Percentiles rank a stretch among this genome's conserved stretches.
Conservation (phyloP, 1,140 invertebrate species). For the Sitobion miscanthi region DNA sequence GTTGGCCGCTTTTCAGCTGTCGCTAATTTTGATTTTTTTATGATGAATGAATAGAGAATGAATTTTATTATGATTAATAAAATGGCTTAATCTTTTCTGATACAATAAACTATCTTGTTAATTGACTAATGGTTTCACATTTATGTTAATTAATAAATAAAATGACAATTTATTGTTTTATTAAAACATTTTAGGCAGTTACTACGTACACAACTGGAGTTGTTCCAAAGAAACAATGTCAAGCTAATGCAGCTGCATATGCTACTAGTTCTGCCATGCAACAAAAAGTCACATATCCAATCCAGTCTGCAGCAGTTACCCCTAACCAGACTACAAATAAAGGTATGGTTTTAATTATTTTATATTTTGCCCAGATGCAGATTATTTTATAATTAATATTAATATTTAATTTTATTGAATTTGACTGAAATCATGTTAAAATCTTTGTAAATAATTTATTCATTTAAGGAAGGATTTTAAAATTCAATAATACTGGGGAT, state of each 20-base stretch:
- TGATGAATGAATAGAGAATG: background rate
- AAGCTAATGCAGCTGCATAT: slow-evolving; percentile 53
- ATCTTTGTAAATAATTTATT: background rate
- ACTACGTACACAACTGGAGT: slow-evolving; percentile 48
- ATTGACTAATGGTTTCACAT: background rate
- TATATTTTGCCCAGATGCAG: background rate
- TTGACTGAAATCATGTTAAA: background rate
- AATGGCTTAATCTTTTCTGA: slow-evolving; percentile 43
- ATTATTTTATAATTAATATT: too few relatives aligned
- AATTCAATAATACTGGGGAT: background rate
- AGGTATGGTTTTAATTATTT: slow-evolving; percentile 8
- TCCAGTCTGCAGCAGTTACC: slow-evolving; percentile 28
- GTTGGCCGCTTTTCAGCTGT: too few relatives aligned
- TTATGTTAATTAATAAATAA: background rate
- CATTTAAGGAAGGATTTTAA: background rate
- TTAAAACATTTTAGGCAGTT: slow-evolving; percentile 31
- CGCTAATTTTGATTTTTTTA: background rate
- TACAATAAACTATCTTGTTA: background rate
- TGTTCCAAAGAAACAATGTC: slow-evolving; percentile 49
- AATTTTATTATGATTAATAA: background rate
- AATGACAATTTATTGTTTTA: background rate
- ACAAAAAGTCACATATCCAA: slow-evolving; percentile 56
- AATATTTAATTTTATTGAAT: too few relatives aligned
- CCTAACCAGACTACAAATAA: slow-evolving; percentile 41
- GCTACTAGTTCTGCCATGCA: slow-evolving; percentile 54